Base-by-base conservation (phyloP, 2,888 invertebrate genomes). In the Monochamus alternatus region DNA sequence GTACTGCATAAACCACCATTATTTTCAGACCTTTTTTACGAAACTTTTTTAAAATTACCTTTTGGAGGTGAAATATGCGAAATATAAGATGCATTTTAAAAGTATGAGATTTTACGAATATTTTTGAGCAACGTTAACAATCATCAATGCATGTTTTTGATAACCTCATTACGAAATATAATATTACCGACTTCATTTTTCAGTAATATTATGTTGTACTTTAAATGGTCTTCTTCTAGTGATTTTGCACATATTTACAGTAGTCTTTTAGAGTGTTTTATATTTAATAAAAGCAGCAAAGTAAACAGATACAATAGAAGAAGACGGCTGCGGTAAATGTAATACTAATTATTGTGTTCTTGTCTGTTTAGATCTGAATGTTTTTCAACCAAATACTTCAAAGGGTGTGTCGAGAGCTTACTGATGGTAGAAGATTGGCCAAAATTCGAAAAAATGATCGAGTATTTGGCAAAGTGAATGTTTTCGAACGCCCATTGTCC, bases 331-430 rank as follows among this genome's bases (percentile, higher is more conserved):
- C 58, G 8, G 9, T 47, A 52, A 75, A 73, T 74, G 69, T 70
- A n/a, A 38, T 72, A 22, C 22, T 22, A 69, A 43, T 52, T 71
- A 71, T 63, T 71, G n/a, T 51, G 68, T 76, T 63, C 52, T 77
- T 77, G 74, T 80, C 83, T 87, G 90, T 91, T 59, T 92, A 95
- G 95, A 92, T 92, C 92, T 88, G 91, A 93, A 90, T 95, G 95
- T 91, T 95, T 95, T 91, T 93, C 93, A 88, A 93, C 93, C 89
- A 91, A 92, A 90, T 94, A 93, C 91, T 95, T 95, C 91, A 93
- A 93, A 91, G 94, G 94, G 90, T 95, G 95, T 91, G 91, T 94
- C 91, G 93, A 94, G 91, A 93, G 94, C 89, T 92, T 95, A 90
- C 92, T 94, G 90, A 92, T 94, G 89, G 91, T 91, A 88, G 94